Percentiles rank a stretch among this genome's conserved stretches.
Evolutionary conservation across 1,140 invertebrate species (phyloP).

Genomic region (Megathymus violae): DNA sequence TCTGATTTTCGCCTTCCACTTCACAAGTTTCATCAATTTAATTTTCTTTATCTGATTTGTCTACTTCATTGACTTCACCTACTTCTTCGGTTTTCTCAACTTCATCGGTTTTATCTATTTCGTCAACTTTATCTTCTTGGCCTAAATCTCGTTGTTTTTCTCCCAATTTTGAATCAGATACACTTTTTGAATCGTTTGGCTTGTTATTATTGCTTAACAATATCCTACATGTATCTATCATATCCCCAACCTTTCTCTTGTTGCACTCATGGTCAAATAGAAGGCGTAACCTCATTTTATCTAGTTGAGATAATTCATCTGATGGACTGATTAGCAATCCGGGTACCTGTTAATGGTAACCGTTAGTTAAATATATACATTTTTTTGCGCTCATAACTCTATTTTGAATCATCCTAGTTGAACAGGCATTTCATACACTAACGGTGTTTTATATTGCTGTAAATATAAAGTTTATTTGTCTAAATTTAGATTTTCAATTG

Average conservation of each 20-base stretch:
- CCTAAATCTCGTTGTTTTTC: background rate
- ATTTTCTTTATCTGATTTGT: too few species aligned
- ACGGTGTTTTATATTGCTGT: too few species aligned
- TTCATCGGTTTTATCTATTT: constrained; percentile 3
- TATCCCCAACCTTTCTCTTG: constrained; percentile 52
- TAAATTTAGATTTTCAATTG: too few species aligned
- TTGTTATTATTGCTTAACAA: constrained; percentile 28
- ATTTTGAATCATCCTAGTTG: too few species aligned
- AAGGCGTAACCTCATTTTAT: constrained; percentile 55
- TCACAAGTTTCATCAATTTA: background rate
- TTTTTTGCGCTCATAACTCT: too few species aligned
- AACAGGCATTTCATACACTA: too few species aligned
- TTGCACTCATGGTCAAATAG: constrained; percentile 64
- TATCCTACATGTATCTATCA: constrained; percentile 55
- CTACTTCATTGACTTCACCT: constrained; percentile 5
- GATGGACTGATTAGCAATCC: constrained; percentile 56
- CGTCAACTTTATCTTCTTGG: constrained; percentile 23
- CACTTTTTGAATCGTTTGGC: constrained; percentile 10
- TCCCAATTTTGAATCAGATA: background rate
- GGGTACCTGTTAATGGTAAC: constrained; percentile 54
- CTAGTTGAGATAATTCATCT: constrained; percentile 56
- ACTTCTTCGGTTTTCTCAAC: background rate
- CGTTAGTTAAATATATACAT: too few species aligned
- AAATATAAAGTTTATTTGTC: too few species aligned
- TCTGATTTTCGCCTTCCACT: background rate